Base-by-base conservation (phyloP, 2,113 vertebrate species). In the Pluvianellus socialis region DNA sequence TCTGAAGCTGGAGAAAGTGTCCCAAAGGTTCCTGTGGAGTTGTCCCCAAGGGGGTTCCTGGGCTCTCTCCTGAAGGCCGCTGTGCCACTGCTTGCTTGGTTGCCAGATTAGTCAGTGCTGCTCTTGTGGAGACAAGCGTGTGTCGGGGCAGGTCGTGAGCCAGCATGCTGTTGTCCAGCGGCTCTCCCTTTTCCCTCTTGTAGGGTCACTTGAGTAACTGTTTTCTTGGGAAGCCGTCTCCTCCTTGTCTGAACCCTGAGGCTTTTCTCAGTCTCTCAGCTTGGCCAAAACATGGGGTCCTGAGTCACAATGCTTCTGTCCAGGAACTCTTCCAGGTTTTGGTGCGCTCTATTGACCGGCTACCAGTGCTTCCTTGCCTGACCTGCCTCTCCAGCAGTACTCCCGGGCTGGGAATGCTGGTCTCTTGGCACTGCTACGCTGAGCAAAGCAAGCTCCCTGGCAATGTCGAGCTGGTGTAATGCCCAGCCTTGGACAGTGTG, bases 11-110 rank as follows among this genome's bases (percentile, higher is more conserved):
- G 65, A 68, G 65, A 10, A 58, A 6, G 16, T 32, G 22, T 71
- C 47, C 38, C 58, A 26, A 21, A 75, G 33, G 55, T 55, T 88
- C 4, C 30, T 52, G 38, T 32, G 56, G 55, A 18, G 14, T 6
- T 95, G 62, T 79, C 16, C 30, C n/a, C 1, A 1, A 1, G 32
- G 44, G 45, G 18, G 14, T 42, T 62, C 10, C 35, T 4, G 17
- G 27, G 6, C 10, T 15, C 11, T 38, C 38, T 61, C 7, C 12
- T 63, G 66, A 38, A 68, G 49, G 58, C 19, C 14, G 42, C 62
- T 0, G 4, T 45, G 71, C 30, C 3, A 1, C 3, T 68, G 53
- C 53, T 2, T 2, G 13, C 30, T 23, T 4, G 6, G 67, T 76
- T 61, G 40, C 52, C n/a, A 6, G 53, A 7, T 63, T 14, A 33